phyloP scores from a whole-genome alignment of 2,888 invertebrate species.

The Zeuzera pyrina region DNA sequence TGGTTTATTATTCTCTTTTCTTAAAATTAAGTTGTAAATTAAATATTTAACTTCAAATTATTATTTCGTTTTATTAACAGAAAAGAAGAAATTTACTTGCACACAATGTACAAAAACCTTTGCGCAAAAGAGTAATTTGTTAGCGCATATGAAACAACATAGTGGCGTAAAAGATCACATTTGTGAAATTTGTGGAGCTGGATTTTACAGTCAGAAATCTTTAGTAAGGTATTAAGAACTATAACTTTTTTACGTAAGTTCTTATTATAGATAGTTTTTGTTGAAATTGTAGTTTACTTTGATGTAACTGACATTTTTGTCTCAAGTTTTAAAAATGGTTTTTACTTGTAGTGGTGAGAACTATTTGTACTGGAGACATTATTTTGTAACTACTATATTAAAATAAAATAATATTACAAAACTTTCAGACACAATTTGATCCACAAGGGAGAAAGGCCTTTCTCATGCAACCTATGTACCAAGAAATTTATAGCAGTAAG shows the following conservation, averaged over 20 bases:
- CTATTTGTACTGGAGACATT: too few relatives aligned
- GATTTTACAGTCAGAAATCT: slow-evolving; percentile 64
- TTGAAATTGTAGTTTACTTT: too few relatives aligned
- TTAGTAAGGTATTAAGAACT: slow-evolving; percentile 46
- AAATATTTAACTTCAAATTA: too few relatives aligned
- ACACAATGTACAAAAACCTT: slow-evolving; percentile 58
- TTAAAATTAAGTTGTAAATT: too few relatives aligned
- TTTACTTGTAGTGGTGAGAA: too few relatives aligned
- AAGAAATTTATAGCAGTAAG: slow-evolving; percentile 67
- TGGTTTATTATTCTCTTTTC: too few relatives aligned
- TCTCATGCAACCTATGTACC: slow-evolving; percentile 53
- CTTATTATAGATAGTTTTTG: not conserved
- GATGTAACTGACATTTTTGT: too few relatives aligned
- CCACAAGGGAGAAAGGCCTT: slow-evolving; percentile 65
- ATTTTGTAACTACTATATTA: not conserved
- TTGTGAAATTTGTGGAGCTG: slow-evolving; percentile 66
- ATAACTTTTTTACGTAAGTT: not conserved
- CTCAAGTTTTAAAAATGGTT: too few relatives aligned
- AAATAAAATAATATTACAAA: too few relatives aligned
- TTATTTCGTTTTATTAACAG: too few relatives aligned
- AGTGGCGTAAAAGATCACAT: slow-evolving; percentile 64
- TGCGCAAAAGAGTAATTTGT: slow-evolving; percentile 54
- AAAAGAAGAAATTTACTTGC: slow-evolving; percentile 63
- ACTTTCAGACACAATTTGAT: slow-evolving; percentile 66
- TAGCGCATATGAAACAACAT: slow-evolving; percentile 57